phyloP scores from a whole-genome alignment of 2,888 invertebrate genomes.

The Caenorhabditis drosophilae region DNA sequence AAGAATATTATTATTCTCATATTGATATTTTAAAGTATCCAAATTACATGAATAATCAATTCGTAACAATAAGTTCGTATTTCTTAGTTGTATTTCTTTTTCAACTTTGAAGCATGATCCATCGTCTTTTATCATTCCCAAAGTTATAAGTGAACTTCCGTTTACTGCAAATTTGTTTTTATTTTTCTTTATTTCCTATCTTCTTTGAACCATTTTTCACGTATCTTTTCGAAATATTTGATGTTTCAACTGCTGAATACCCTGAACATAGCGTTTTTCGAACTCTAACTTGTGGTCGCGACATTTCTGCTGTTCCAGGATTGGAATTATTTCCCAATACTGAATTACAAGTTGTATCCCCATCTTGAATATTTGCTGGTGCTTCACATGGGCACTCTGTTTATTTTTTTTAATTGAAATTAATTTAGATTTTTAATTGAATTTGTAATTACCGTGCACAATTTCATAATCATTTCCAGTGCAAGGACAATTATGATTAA shows the following conservation, averaged over 20 bases:
- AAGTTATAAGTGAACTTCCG: no score
- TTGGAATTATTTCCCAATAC: not conserved
- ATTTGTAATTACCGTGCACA: no score
- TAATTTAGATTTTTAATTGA: no score
- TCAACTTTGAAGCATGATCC: not conserved
- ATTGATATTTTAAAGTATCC: no score
- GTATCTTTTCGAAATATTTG: not conserved
- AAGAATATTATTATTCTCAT: not conserved
- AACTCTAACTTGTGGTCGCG: not conserved
- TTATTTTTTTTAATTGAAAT: no score
- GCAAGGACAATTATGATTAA: slow-evolving; percentile 6
- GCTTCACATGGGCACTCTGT: not conserved
- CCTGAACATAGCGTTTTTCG: not conserved
- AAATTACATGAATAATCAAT: not conserved
- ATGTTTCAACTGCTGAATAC: not conserved
- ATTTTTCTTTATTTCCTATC: no score
- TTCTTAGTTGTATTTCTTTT: not conserved
- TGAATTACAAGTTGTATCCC: not conserved
- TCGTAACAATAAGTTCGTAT: not conserved
- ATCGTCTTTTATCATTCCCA: no score
- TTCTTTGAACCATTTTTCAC: no score
- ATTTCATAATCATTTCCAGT: slow-evolving; percentile 2
- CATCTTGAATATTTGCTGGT: no score
- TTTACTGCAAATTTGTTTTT: no score
- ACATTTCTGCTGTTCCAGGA: not conserved